Evolutionary conservation across 2,797 vertebrate species (phyloP).

Genomic region (Setipinna tenuifilis): DNA sequence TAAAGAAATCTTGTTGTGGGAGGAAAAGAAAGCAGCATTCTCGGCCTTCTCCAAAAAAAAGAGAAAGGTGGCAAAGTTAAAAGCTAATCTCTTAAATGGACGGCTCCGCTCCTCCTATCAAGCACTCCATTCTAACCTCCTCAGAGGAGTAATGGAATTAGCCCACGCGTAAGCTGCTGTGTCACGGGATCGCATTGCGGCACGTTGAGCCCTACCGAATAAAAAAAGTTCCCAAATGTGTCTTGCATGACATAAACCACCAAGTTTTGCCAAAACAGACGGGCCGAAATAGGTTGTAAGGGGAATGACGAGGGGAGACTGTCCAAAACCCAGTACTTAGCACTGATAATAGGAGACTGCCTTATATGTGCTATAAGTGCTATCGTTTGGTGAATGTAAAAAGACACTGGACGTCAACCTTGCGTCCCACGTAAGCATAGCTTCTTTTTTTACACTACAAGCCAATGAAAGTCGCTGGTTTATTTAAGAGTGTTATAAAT

Average conservation of each 20-base stretch:
- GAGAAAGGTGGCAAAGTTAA: slow-evolving; percentile 13
- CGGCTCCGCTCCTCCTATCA: slow-evolving; percentile 16
- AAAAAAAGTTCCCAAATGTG: slow-evolving; percentile 4
- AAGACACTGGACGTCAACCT: background rate
- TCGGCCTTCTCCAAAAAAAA: background rate
- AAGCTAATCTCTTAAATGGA: slow-evolving; percentile 27
- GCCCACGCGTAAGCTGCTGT: background rate
- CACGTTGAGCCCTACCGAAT: background rate
- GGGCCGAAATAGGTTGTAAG: background rate
- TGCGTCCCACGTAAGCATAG: background rate
- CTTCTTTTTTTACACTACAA: background rate
- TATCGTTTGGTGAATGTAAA: background rate
- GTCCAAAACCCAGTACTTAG: background rate
- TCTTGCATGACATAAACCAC: background rate
- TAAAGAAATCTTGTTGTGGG: background rate
- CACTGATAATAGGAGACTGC: background rate
- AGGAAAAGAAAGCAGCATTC: background rate
- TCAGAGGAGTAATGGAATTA: slow-evolving; percentile 6
- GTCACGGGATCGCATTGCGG: background rate
- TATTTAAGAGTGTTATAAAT: background rate
- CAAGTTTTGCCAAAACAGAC: background rate
- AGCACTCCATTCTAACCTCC: background rate
- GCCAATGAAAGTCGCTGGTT: background rate
- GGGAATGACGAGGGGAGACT: background rate
- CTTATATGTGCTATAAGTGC: background rate